A percentile compares a stretch with the other conserved stretches of the same genome.
Evolutionary conservation across 2,888 invertebrate species (phyloP).

Genomic region (Eledone cirrhosa): DNA sequence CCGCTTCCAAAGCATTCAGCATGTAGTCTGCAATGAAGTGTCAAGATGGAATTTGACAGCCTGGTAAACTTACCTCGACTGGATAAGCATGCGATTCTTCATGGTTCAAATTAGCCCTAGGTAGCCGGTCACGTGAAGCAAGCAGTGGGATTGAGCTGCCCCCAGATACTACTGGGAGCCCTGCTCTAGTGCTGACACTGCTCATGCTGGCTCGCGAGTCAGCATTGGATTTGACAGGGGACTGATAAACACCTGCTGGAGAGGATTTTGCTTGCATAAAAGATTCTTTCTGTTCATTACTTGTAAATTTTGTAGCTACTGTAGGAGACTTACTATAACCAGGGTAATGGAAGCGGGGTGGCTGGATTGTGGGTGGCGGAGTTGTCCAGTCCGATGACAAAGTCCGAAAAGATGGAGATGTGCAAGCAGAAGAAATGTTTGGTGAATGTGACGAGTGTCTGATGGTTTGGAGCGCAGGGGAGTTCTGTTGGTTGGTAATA

Average conservation of each 20-base stretch:
- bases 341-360: constrained; percentile 61
- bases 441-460: constrained; percentile 17
- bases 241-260: constrained; percentile 28
- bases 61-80: constrained; percentile 28
- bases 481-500: constrained; percentile 32
- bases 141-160: constrained; percentile 10
- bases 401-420: constrained; percentile 39
- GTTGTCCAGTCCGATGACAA: constrained; percentile 57
- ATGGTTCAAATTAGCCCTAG: constrained; percentile 24
- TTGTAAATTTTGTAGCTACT: constrained; percentile 32
- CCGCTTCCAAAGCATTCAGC: constrained; percentile 23
- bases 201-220: not conserved
- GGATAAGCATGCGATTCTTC: constrained; percentile 24
- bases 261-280: constrained; percentile 1
- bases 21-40: constrained; percentile 1
- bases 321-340: constrained; percentile 48
- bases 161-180: not conserved
- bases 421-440: constrained; percentile 21
- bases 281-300: constrained; percentile 25
- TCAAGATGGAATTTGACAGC: constrained; percentile 26
- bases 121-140: not conserved
- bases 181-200: constrained; percentile 5
- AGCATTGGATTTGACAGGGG: constrained; percentile 5
- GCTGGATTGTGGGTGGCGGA: constrained; percentile 54
- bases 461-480: constrained; percentile 16